Evolutionary conservation across 2,888 invertebrate genomes (phyloP), one percentile per base, ranked within the genome.

Genomic region (Heliconius hortense): DNA sequence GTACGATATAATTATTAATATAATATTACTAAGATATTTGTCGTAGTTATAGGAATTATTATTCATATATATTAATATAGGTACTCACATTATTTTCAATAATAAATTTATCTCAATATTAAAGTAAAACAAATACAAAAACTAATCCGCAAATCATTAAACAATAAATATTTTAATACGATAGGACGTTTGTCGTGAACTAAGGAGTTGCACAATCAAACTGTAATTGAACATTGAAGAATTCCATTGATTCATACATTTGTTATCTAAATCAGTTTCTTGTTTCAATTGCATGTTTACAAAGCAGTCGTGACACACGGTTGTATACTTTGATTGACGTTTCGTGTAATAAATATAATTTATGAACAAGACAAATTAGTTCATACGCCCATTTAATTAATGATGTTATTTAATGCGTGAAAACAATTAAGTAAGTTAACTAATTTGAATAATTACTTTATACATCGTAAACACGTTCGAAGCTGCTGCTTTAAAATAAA

Each of bases 221-320:
- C 15, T 31, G n/a, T 56, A 69, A 56, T 56, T 56, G 53, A 69
- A 56, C 31, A 69, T 53, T 69, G 56, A 69, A 69, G 70, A 75
- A 63, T 48, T 76, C 48, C 8, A 76, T 77, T 78, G 78, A 79
- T 80, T 79, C 75, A 77, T 72, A 68, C 68, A 74, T 72, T 76
- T 75, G 75, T 75, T 77, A 77, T 78, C 75, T 72, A 76, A 79
- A 79, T 75, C 74, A 76, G 74, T 78, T 77, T 74, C 69, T 77
- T 76, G 72, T 68, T 76, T 79, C 73, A 72, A 78, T 79, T 71
- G 74, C 73, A 62, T 78, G 79, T 78, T 78, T 79, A 79, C 76
- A 64, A 66, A 66, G 73, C 69, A 76, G 67, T 75, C 60, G 60
- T 78, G 77, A 77, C 78, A 78, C 75, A 77, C 66, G 66, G 68